A percentile compares a stretch with the other conserved stretches of the same genome.
Conservation (phyloP, 1,140 invertebrate genomes). For the Drepana arcuata region DNA sequence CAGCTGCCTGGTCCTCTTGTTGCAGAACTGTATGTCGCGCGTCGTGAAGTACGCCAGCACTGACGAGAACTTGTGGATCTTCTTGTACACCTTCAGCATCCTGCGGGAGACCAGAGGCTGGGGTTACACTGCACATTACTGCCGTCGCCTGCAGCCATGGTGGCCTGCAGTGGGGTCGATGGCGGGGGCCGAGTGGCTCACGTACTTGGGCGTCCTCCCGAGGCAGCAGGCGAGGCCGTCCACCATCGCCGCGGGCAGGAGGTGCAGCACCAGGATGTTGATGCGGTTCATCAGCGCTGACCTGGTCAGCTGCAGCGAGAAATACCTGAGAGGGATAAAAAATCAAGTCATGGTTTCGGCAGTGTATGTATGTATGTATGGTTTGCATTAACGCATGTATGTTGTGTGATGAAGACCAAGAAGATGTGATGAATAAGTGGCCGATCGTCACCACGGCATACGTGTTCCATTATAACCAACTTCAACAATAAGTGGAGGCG, state of each 20-base stretch:
- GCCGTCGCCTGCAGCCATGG: no score
- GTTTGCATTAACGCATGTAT: no score
- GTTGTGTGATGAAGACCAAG: no score
- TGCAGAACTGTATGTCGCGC: slow-evolving; percentile 80
- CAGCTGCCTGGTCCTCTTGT: slow-evolving; percentile 71
- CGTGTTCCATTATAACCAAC: no score
- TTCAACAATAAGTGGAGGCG: no score
- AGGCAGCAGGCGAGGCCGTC: slow-evolving; percentile 75
- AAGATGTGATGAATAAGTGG: no score
- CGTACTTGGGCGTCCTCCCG: slow-evolving; percentile 77
- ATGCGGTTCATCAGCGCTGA: slow-evolving; percentile 57
- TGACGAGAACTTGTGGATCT: slow-evolving; percentile 81
- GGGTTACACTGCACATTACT: no score
- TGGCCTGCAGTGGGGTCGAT: no score
- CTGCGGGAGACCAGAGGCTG: slow-evolving; percentile 45
- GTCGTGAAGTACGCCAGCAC: slow-evolving; percentile 83
- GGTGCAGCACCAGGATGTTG: slow-evolving; percentile 73
- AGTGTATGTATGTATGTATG: no score
- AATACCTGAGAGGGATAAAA: slow-evolving; percentile 47
- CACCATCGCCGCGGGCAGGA: slow-evolving; percentile 78
- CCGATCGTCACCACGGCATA: no score
- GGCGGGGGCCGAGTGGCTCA: no score
- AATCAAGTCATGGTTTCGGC: no score
- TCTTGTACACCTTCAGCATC: slow-evolving; percentile 81
- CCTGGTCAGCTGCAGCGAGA: slow-evolving; percentile 71